Conservation (phyloP, 2,113 vertebrate genomes). For the Malurus alboscapulatus region DNA sequence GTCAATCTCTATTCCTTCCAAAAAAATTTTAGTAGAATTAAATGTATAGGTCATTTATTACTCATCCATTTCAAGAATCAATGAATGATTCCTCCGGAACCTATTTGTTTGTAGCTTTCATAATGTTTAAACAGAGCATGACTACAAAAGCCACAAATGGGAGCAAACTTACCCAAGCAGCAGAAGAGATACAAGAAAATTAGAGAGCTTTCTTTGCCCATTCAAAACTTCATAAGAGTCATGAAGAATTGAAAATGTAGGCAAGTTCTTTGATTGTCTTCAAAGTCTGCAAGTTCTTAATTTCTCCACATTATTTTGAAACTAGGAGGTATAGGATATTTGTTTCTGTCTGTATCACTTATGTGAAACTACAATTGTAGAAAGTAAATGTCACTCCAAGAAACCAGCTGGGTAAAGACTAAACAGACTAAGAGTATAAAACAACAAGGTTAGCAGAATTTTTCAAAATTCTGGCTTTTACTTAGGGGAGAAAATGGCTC, state of each 20-base stretch:
- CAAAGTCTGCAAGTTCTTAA: not conserved
- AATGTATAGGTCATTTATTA: not conserved
- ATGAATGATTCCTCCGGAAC: not conserved
- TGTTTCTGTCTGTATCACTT: not conserved
- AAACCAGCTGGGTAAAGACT: not conserved
- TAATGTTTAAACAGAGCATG: not conserved
- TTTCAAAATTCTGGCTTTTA: not conserved
- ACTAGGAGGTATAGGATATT: not conserved
- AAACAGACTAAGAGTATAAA: not conserved
- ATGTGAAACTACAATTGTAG: not conserved
- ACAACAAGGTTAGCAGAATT: not conserved
- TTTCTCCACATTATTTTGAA: not conserved
- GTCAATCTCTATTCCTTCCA: not conserved
- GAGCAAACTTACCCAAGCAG: not conserved
- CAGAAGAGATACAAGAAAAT: not conserved
- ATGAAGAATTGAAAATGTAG: not conserved
- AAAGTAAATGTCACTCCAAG: not conserved
- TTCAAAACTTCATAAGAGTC: not conserved
- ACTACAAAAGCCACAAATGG: not conserved
- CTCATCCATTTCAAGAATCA: not conserved
- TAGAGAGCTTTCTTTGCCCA: not conserved
- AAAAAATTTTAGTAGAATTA: not conserved
- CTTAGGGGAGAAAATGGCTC: not conserved
- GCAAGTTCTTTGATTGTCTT: not conserved
- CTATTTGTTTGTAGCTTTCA: not conserved